These are phyloP conservation scores for Ephialtes manifestator DNA, from an alignment of 2,888 invertebrate genomes.

Conservation along the genomic window DNA sequence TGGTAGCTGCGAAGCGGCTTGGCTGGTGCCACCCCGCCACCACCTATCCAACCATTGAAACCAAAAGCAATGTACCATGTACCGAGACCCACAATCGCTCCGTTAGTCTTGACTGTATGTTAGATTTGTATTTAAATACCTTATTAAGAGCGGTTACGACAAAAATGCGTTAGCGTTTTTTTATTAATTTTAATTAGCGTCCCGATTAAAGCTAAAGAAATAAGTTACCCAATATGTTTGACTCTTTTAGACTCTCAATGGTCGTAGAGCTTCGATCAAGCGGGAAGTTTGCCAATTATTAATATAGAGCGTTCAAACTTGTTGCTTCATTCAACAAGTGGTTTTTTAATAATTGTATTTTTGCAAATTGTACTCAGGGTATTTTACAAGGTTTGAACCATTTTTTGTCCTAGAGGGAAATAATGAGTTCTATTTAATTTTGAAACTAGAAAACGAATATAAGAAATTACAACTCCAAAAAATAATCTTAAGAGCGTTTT, in stretches of 20 bases:
- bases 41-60: constrained; percentile 84
- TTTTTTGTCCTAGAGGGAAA: neutral
- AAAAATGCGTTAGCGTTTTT: constrained; percentile 30
- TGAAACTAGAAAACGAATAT: neutral
- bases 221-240: neutral
- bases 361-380: neutral
- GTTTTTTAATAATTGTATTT: neutral
- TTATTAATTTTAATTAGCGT: neutral
- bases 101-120: constrained; percentile 10
- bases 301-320: neutral
- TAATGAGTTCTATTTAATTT: neutral
- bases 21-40: constrained; percentile 87
- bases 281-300: constrained; percentile 9
- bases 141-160: constrained; percentile 14
- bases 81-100: constrained; percentile 71
- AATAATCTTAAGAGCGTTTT: neutral
- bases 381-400: neutral
- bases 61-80: constrained; percentile 80
- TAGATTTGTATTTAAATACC: constrained; percentile 13
- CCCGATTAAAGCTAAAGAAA: constrained; percentile 16
- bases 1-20: constrained; percentile 89
- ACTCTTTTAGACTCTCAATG: constrained; percentile 41
- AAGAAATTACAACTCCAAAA: neutral
- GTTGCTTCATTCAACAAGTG: neutral
- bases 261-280: constrained; percentile 37